Base-by-base conservation (phyloP, 1,140 invertebrate genomes). In the Drosophila nigrodunni region DNA sequence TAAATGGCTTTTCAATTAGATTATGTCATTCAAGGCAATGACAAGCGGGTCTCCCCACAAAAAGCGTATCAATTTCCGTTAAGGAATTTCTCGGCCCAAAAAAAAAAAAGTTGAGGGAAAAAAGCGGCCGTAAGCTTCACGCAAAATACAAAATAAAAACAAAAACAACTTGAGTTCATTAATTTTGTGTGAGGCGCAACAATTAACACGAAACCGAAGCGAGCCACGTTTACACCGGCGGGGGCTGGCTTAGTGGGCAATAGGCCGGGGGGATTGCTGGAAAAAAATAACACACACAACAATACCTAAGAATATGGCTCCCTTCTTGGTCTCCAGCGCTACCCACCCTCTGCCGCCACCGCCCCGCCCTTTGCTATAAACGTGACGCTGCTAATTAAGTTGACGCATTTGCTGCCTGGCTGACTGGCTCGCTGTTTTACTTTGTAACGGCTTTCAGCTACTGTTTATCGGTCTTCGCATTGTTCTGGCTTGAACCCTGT, bases 1-100 rank as follows among this genome's bases (percentile, higher is more conserved):
- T 88, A 88, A 88, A 88, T 88, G 80, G 83, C 85, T 88, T 88
- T 88, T 88, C 83, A 88, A 88, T 88, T 88, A 89, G 85, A 88
- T 88, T 88, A 88, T 88, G 83, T 89, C 83, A 88, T 88, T 88
- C 65, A 73, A 80, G 73, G 72, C 85, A 74, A 76, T 72, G 62
- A 41, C 55, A 77, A 47, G 57, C 57, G 46, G 4, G 25, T 49
- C 66, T 25, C 59, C 49, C 66, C 71, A 69, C 70, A 72, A 43
- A 69, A 61, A 87, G 74, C 83, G 83, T 87, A 87, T 87, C 83
- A 87, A 87, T 87, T 87, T 88, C 83, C 80, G 85, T 76, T 80
- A 61, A 80, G 77, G 83, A 83, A 89, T 86, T 86, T 86, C 37
- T 66, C 30, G 49, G 39, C 54, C 64, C 21, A 70, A 54, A 57